Evolutionary conservation across 2,797 vertebrate genomes (phyloP).

Genomic region (Cercopithecus neglectus): DNA sequence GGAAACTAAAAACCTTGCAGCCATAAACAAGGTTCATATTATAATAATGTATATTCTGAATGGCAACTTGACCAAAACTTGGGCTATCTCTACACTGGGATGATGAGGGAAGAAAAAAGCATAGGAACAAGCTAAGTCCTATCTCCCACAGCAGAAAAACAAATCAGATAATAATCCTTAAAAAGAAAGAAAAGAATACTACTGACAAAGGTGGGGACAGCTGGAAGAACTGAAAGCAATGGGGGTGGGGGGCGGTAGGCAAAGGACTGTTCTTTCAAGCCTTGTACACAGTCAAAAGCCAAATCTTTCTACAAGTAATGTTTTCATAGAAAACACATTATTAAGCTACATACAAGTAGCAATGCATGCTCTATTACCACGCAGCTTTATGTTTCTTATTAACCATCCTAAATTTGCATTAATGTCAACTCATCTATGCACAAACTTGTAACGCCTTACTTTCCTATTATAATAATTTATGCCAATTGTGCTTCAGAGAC

Average conservation of each 20-base stretch:
- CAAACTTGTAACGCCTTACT: not conserved
- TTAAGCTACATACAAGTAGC: not conserved
- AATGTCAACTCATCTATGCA: not conserved
- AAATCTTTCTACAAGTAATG: not conserved
- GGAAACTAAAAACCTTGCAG: not conserved
- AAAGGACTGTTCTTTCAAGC: not conserved
- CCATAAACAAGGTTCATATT: not conserved
- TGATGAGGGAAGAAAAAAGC: not conserved
- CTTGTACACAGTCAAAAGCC: not conserved
- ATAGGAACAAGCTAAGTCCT: not conserved
- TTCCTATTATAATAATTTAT: not conserved
- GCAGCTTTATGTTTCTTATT: not conserved
- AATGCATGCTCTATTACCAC: not conserved
- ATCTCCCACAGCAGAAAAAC: not conserved
- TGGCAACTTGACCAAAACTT: not conserved
- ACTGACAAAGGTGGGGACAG: not conserved
- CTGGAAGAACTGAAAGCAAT: not conserved
- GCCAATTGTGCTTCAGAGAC: not conserved
- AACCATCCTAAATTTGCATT: not conserved
- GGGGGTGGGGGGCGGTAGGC: not conserved
- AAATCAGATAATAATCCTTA: not conserved
- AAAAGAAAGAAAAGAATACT: not conserved
- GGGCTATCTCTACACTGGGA: not conserved
- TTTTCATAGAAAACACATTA: not conserved
- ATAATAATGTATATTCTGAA: not conserved